Evolutionary conservation across 2,113 vertebrate genomes (phyloP).

Genomic region (Nesospiza acunhae): DNA sequence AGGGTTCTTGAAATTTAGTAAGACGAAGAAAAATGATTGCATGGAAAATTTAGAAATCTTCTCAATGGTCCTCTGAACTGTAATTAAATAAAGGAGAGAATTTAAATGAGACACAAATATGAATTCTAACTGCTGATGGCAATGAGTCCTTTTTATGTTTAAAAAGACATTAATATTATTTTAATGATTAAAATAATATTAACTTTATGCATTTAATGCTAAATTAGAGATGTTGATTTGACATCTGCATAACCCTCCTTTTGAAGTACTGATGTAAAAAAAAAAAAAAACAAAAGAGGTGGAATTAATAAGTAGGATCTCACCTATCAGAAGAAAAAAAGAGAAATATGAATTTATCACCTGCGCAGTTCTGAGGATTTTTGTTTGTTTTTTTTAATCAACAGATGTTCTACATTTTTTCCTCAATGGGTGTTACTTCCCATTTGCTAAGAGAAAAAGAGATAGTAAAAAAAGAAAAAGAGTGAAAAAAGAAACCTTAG

Average conservation of each 20-base stretch:
- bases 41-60: not conserved
- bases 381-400: not conserved
- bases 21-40: not conserved
- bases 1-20: not conserved
- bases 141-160: not conserved
- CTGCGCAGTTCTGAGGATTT: not conserved
- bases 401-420: not conserved
- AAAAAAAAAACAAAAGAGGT: not conserved
- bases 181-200: not conserved
- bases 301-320: not conserved
- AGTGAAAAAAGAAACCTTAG: not conserved
- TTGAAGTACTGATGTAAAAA: not conserved
- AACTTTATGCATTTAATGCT: not conserved
- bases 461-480: too few relatives aligned
- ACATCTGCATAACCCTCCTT: not conserved
- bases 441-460: not conserved
- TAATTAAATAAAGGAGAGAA: not conserved
- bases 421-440: not conserved
- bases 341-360: not conserved
- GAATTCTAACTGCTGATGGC: not conserved
- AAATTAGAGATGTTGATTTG: not conserved
- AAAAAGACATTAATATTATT: not conserved
- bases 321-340: not conserved
- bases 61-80: not conserved
- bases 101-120: not conserved